Evolutionary conservation across 2,797 vertebrate species (phyloP).

Genomic region (Urocyon cinereoargenteus): DNA sequence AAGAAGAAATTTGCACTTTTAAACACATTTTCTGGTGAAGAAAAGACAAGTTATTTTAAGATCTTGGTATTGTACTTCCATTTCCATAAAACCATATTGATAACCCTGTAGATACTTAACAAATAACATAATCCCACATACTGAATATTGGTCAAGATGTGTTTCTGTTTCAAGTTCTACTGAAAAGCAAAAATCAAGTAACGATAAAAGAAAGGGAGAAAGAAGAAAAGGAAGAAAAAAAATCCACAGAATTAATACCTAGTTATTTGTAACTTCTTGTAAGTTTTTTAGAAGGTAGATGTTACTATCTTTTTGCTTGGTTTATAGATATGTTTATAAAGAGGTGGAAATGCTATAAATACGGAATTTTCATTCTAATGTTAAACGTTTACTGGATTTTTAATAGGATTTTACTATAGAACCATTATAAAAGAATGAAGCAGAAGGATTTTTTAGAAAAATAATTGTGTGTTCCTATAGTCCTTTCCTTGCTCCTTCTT

Average conservation of each 20-base stretch:
- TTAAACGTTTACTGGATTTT: slow-evolving; percentile 61
- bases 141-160: neutral
- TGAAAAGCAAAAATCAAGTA: neutral
- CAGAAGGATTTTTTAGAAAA: slow-evolving; percentile 29
- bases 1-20: neutral
- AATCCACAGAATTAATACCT: neutral
- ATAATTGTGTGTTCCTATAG: slow-evolving; percentile 33
- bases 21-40: slow-evolving; percentile 26
- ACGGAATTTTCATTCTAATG: slow-evolving; percentile 20
- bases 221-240: neutral
- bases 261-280: slow-evolving; percentile 48
- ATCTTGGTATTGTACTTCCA: neutral
- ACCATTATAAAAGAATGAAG: slow-evolving; percentile 27
- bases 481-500: slow-evolving; percentile 9
- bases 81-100: neutral
- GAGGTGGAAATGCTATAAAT: slow-evolving; percentile 32
- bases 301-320: slow-evolving; percentile 35
- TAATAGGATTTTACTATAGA: neutral
- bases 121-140: neutral
- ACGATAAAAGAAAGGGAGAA: neutral
- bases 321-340: slow-evolving; percentile 54
- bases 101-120: neutral
- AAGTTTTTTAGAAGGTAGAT: slow-evolving; percentile 51
- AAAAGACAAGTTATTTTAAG: slow-evolving; percentile 39
- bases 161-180: slow-evolving; percentile 22